Conservation (phyloP, 1,140 invertebrate species). For the Drosophila triauraria region DNA sequence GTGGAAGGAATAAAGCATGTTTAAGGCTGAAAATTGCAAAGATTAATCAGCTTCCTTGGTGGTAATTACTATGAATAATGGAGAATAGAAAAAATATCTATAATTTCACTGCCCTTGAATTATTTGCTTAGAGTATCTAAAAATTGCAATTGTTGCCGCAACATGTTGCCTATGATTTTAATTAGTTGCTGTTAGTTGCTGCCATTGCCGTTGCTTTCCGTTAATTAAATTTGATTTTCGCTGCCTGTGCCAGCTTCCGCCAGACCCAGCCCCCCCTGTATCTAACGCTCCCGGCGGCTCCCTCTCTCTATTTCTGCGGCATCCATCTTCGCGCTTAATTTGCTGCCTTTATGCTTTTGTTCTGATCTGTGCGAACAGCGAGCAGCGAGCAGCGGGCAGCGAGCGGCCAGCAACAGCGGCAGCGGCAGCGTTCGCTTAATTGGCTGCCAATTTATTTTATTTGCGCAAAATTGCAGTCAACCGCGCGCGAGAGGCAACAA, state of each 20-base stretch:
- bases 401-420: not conserved
- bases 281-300: slow-evolving; percentile 6
- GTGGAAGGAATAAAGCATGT: no score
- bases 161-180: slow-evolving; percentile 41
- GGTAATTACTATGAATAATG: no score
- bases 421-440: slow-evolving; percentile 68
- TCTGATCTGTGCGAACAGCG: slow-evolving; percentile 67
- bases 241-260: slow-evolving; percentile 49
- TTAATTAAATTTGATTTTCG: slow-evolving; percentile 78
- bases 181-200: slow-evolving; percentile 36
- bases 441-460: slow-evolving; percentile 84
- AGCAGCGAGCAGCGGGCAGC: slow-evolving; percentile 4
- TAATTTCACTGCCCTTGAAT: not conserved
- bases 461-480: slow-evolving; percentile 79
- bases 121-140: slow-evolving; percentile 8
- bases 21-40: not conserved
- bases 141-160: slow-evolving; percentile 6
- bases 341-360: slow-evolving; percentile 81
- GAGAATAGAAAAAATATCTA: not conserved
- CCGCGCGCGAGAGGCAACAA: slow-evolving; percentile 37
- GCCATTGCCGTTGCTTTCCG: slow-evolving; percentile 31
- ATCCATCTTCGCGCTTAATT: slow-evolving; percentile 63
- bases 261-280: slow-evolving; percentile 16
- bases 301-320: slow-evolving; percentile 12
- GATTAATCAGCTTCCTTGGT: not conserved